Evolutionary conservation across 1,140 invertebrate genomes (phyloP), one percentile per base, ranked within the genome.

Genomic region (Varroa destructor): DNA sequence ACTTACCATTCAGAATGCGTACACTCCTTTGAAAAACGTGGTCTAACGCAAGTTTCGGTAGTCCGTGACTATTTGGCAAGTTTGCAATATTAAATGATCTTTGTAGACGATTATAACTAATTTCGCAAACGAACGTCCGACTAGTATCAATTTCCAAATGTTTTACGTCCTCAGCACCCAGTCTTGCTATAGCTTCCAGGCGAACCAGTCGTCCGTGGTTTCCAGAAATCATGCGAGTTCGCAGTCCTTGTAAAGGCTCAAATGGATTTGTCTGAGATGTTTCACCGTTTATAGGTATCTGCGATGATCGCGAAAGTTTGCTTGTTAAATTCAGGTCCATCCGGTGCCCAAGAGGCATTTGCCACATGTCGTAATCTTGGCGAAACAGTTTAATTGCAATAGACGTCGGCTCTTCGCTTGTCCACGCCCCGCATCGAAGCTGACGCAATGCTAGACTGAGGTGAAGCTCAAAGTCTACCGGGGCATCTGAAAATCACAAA

Each of bases 1-100:
- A 46, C 61, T 67, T 40, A 67, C 61, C 61, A 37, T 67, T 40
- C 14, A 67, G 2, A 46, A 67, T 46, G 5, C 61, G 61, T 4
- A 67, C 36, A 46, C 61, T 67, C 61, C 61, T n/a, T 46, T 67
- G 61, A 37, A 67, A 67, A 37, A 40, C 61, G 46, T 51, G 46
- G 46, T 51, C 46, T 51, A 51, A 51, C 8, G 46, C 46, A 3
- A 8, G 46, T 8, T 3, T 3, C 46, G 46, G 46, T 3, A 51
- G 4, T 51, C 46, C 4, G 8, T 51, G 46, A 51, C 46, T 8
- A 51, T 8, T 51, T 51, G 46, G 8, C 37, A 40, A 67, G 61
- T 46, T 40, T 10, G 40, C 37, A 10, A 43, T 40, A 3, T 67
- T 40, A 46, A 14, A 46, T 36, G 61, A 40, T 12, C 46, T 46